These are phyloP conservation scores for Agrypnia vestita DNA, from an alignment of 1,140 invertebrate genomes.

Conservation along the genomic window DNA sequence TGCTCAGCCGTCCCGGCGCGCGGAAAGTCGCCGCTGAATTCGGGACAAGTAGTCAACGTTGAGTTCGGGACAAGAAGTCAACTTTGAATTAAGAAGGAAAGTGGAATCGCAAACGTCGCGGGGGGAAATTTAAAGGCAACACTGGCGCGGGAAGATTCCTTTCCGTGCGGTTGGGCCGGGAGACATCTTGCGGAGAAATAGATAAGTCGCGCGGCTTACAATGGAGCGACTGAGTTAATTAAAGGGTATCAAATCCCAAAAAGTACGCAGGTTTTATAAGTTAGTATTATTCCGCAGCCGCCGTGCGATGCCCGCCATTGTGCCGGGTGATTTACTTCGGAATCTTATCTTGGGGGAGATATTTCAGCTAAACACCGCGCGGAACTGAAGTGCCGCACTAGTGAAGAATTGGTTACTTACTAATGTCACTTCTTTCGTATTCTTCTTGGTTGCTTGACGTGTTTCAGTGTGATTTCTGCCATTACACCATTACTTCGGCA, in stretches of 20 bases:
- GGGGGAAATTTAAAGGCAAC: constrained; percentile 59
- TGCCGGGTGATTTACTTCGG: constrained; percentile 15
- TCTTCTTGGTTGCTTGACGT: too few species aligned
- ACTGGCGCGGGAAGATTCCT: constrained; percentile 48
- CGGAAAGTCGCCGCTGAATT: too few species aligned
- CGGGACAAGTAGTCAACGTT: too few species aligned
- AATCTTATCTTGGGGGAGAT: constrained; percentile 1
- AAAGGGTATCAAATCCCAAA: constrained; percentile 56
- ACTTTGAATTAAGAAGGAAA: constrained; percentile 52
- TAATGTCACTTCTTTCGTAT: too few species aligned
- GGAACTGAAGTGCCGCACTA: neutral
- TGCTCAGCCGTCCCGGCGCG: neutral
- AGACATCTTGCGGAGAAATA: constrained; percentile 55
- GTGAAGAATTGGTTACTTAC: too few species aligned
- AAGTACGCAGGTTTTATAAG: constrained; percentile 60
- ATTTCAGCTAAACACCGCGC: neutral
- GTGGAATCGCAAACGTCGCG: constrained; percentile 46
- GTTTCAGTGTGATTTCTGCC: too few species aligned
- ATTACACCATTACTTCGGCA: too few species aligned
- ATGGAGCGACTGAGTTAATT: constrained; percentile 61
- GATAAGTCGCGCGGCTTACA: constrained; percentile 61
- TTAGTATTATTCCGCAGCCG: constrained; percentile 36
- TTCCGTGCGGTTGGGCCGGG: constrained; percentile 55
- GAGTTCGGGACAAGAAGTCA: constrained; percentile 49
- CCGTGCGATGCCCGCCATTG: constrained; percentile 27